Evolutionary conservation across 2,888 invertebrate species (phyloP).

Genomic region (Lasioglossum zephyrum): DNA sequence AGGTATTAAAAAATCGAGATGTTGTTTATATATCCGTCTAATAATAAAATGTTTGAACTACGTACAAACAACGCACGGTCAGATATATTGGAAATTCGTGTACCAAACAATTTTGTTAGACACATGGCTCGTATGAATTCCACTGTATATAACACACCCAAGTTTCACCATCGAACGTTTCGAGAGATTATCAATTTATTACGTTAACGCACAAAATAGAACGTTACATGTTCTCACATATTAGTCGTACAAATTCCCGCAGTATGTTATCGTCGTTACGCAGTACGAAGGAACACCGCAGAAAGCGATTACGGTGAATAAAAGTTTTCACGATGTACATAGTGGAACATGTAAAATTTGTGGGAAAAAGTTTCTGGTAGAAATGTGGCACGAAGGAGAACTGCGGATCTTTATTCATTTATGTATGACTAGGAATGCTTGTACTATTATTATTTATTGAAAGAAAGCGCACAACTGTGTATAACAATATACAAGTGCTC

Average conservation of each 20-base stretch:
- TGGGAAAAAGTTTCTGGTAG: neutral
- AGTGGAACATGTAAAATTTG: neutral
- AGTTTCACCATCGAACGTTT: neutral
- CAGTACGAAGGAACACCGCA: neutral
- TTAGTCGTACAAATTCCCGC: neutral
- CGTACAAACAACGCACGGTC: neutral
- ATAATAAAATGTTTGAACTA: neutral
- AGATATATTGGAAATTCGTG: slow-evolving; percentile 1
- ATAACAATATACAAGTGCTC: too few species aligned
- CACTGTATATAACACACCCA: neutral
- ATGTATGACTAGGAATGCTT: too few species aligned
- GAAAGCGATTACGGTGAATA: neutral
- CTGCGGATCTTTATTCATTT: too few species aligned
- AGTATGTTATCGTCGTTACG: neutral
- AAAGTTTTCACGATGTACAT: neutral
- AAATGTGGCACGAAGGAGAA: neutral
- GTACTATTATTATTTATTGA: too few species aligned
- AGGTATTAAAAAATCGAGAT: neutral
- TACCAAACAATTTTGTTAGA: neutral
- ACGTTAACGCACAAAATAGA: neutral
- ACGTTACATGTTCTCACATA: neutral
- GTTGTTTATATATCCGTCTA: neutral
- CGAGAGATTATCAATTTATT: neutral
- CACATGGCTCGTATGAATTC: neutral
- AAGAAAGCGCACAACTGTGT: too few species aligned